Evolutionary conservation across 2,888 invertebrate species (phyloP), one percentile per base, ranked within the genome.

Genomic region (Diarsia dahlii): DNA sequence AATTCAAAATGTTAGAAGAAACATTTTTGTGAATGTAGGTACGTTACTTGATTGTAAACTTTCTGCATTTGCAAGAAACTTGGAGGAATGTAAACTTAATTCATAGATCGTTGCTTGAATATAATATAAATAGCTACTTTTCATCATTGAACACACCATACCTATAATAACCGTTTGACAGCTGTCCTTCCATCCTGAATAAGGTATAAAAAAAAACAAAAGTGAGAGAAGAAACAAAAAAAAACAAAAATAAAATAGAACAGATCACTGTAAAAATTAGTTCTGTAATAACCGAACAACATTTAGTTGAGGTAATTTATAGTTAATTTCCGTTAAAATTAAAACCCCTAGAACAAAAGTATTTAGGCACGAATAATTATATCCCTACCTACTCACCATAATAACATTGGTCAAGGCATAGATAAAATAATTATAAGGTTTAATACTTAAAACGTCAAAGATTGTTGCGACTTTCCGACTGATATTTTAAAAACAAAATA

Each of bases 311-410:
- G 28, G 52, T 48, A 66, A 66, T 52, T n/a, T 60, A 65, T 74
- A 45, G 50, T 52, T 65, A 52, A 72, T 65, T 50, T 75, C 45
- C 64, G 64, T 65, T 58, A 28, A 56, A 56, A n/a, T 50, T 60
- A 50, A 46, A 0, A 52, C 10, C 39, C n/a, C 50, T 45, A 18
- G 52, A 66, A 75, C 46, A 62, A 3, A 18, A 75, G 60, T n/a
- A 66, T 75, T 75, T 52, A 66, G 60, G 60, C 60, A 46, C 28
- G 66, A 76, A 56, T 76, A 76, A 76, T 3, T 2, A 76, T 75
- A 34, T 66, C 52, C 50, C 1, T 75, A 18, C 4, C 54, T 76
- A 66, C 60, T 62, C 15, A 60, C 34, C 23, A 23, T 65, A 65
- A 46, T 13, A 52, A 60, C 48, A 64, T 63, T 64, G 10, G 45